phyloP scores from a whole-genome alignment of 2,113 vertebrate species.

The Chaetodon auriga region DNA sequence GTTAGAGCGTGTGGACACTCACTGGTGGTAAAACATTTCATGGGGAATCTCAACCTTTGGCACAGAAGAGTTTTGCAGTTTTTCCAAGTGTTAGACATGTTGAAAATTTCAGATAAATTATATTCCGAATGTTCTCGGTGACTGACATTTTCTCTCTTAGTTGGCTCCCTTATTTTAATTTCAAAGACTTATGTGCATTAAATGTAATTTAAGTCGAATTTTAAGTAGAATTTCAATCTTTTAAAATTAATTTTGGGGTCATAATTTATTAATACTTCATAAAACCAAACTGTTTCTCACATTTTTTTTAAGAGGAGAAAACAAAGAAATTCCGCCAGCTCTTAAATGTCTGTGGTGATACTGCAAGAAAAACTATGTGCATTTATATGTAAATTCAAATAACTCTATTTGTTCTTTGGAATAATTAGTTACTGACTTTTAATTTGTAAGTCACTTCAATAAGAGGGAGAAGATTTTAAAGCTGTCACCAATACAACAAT shows the following conservation, averaged over 20 bases:
- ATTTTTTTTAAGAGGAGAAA: conserved; percentile 5
- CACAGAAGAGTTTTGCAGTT: conserved; percentile 3
- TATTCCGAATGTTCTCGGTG: background rate
- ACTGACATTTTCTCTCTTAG: background rate
- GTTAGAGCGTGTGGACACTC: conserved; percentile 39
- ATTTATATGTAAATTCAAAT: background rate
- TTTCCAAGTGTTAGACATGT: background rate
- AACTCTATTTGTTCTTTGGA: background rate
- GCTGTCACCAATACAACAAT: background rate
- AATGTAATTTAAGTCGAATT: conserved; percentile 1
- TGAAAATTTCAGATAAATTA: background rate
- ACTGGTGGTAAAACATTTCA: conserved; percentile 26
- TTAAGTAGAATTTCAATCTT: conserved; percentile 28
- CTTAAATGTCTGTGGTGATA: background rate
- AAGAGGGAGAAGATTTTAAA: background rate
- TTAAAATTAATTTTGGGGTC: conserved; percentile 18
- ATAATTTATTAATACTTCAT: conserved; percentile 49
- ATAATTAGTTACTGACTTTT: background rate
- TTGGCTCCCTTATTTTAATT: background rate
- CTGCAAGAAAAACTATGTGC: background rate
- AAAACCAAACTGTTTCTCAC: background rate
- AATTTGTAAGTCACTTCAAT: background rate
- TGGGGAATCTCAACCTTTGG: background rate
- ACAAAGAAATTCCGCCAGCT: background rate
- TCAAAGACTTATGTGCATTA: background rate